Evolutionary conservation across 2,888 invertebrate species (phyloP), one percentile per base, ranked within the genome.

Genomic region (Ptychoptera albimana): DNA sequence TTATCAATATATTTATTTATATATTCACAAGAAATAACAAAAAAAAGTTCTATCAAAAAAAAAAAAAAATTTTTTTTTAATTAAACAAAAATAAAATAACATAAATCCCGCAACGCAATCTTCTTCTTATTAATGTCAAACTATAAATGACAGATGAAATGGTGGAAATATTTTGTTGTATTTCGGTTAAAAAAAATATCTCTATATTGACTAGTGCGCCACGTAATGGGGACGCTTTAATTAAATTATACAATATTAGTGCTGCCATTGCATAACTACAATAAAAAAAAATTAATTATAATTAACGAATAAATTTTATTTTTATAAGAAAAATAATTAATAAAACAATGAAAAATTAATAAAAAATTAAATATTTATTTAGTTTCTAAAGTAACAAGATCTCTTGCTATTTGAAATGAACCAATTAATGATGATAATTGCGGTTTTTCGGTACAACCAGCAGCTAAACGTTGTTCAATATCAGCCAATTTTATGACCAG

Each of bases 371-470:
- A 32, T 32, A 3, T 7, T 32, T 11, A 32, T 48, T 39, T 51
- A 4, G 49, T 46, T 45, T 63, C 62, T 44, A 63, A 47, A 4
- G 60, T 58, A 38, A 64, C 60, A 59, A 62, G 57, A 49, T 80
- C 75, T 48, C 87, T 72, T 10, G 81, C 82, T 31, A 74, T 65
- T 54, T 86, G 82, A 66, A 96, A 96, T 7, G 85, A 81, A n/a
- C 89, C 77, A 42, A 97, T 77, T 43, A 98, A 71, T 0, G 91
- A 79, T 45, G 88, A 81, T 12, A 94, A 70, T 66, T 98, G 96
- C 39, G 93, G 75, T 52, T 82, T 79, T 66, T 98, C 98, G 59
- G 77, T 84, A 49, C 89, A 83, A 23, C 97, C 97, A 49, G 76
- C 72, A 0, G 89, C 71, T 31, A 97, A 68, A 32, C 92, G 74